Conservation (phyloP, 2,888 invertebrate genomes). For the Anarsia innoxiella region DNA sequence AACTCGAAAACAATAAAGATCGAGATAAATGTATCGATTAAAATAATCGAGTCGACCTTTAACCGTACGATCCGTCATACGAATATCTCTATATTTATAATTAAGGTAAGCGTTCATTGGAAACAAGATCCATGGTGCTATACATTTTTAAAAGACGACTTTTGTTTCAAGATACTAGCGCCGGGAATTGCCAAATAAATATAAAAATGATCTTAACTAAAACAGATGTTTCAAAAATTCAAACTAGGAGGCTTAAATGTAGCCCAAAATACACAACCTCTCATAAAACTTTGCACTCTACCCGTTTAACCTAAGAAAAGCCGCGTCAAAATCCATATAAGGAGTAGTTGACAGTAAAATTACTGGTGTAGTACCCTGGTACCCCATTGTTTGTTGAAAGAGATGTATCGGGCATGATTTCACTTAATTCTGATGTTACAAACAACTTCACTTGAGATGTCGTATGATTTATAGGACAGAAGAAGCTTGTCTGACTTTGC, state of each 20-base stretch:
- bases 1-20: slow-evolving; percentile 57
- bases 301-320: neutral
- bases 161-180: too few species aligned
- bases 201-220: too few species aligned
- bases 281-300: too few species aligned
- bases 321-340: slow-evolving; percentile 44
- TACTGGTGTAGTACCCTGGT: slow-evolving; percentile 30
- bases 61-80: slow-evolving; percentile 45
- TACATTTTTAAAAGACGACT: too few species aligned
- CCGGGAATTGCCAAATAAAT: too few species aligned
- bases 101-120: too few species aligned
- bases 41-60: slow-evolving; percentile 63
- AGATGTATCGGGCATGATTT: slow-evolving; percentile 41
- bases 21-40: slow-evolving; percentile 64
- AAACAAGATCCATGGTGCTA: too few species aligned
- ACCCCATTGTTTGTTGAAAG: slow-evolving; percentile 46
- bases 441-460: slow-evolving; percentile 25
- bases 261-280: too few species aligned
- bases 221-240: too few species aligned
- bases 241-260: too few species aligned
- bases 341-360: slow-evolving; percentile 51
- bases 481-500: too few species aligned
- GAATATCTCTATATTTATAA: slow-evolving; percentile 54
- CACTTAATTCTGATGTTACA: slow-evolving; percentile 34
- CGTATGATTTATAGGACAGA: slow-evolving; percentile 29